Evolutionary conservation across 2,113 vertebrate genomes (phyloP), one percentile per base, ranked within the genome.

Genomic region (Carettochelys insculpta): DNA sequence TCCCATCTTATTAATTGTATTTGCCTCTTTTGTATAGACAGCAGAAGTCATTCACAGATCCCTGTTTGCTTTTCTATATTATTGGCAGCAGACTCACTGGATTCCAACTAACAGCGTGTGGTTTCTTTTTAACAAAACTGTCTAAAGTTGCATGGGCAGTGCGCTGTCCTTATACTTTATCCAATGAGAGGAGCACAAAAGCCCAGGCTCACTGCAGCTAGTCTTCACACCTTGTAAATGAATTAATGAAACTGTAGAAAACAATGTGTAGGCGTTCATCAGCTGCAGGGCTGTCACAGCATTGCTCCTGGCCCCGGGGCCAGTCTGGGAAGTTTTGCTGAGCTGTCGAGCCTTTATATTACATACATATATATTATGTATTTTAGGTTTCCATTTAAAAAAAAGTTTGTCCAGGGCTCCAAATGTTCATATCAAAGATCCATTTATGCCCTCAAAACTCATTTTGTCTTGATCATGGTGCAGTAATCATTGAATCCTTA

Each of bases 371-470:
- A 8, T 6, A 9, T 27, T 50, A 50, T 1, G 51, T 41, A 3
- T 71, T 89, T 87, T 17, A 13, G 3, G 10, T 80, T 65, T 20
- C 2, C 17, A 68, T 73, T 76, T 56, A 79, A 87, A 6, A 58
- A 20, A 27, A 7, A 27, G 11, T 48, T 83, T 88, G 22, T 8
- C 86, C 41, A 73, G 1, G 1, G 43, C 43, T 50, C 71, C 65
- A 76, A 2, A 19, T 27, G 56, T 10, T 84, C 43, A 90, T 29
- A 19, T 11, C 1, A 0, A 31, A 14, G 16, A 61, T 7, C 1
- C 20, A 34, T 2, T 80, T 27, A 12, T 8, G 1, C 8, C 1
- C 9, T 22, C 45, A 56, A 31, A 45, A 56, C 0, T 0, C 79
- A 85, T 53, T 88, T 65, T 8, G 77, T 5, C 19, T 88, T 29